These are phyloP conservation scores for Periophthalmus modestus DNA, from an alignment of 2,113 vertebrate genomes.

Conservation along the genomic window DNA sequence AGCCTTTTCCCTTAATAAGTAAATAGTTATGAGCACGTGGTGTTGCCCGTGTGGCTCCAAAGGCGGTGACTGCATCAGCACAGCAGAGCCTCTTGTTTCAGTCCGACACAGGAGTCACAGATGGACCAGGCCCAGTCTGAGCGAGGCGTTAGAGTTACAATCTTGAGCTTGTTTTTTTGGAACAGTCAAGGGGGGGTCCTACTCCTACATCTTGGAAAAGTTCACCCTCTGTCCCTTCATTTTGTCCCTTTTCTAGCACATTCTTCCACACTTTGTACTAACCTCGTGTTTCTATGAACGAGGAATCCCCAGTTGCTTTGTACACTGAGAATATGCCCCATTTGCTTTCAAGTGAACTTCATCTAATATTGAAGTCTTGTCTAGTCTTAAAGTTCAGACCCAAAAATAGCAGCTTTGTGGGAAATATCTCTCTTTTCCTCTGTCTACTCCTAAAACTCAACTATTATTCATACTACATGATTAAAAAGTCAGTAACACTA, in stretches of 20 bases:
- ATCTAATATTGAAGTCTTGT: slow-evolving; percentile 64
- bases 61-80: no score
- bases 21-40: no score
- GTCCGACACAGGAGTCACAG: no score
- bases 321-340: slow-evolving; percentile 26
- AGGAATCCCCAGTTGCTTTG: slow-evolving; percentile 50
- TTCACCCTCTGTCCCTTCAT: slow-evolving; percentile 24
- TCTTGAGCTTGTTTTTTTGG: no score
- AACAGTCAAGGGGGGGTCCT: no score
- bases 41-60: no score
- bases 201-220: no score
- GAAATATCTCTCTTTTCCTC: background rate
- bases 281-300: slow-evolving; percentile 43
- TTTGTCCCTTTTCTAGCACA: slow-evolving; percentile 15
- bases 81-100: no score
- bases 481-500: background rate
- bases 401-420: background rate
- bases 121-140: no score
- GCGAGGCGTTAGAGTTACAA: no score
- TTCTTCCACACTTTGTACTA: slow-evolving; percentile 23
- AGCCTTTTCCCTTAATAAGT: no score
- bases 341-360: slow-evolving; percentile 61
- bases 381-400: slow-evolving; percentile 33
- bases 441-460: background rate
- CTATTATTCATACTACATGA: background rate